Evolutionary conservation across 2,113 vertebrate genomes (phyloP).

Genomic region (Platichthys flesus): DNA sequence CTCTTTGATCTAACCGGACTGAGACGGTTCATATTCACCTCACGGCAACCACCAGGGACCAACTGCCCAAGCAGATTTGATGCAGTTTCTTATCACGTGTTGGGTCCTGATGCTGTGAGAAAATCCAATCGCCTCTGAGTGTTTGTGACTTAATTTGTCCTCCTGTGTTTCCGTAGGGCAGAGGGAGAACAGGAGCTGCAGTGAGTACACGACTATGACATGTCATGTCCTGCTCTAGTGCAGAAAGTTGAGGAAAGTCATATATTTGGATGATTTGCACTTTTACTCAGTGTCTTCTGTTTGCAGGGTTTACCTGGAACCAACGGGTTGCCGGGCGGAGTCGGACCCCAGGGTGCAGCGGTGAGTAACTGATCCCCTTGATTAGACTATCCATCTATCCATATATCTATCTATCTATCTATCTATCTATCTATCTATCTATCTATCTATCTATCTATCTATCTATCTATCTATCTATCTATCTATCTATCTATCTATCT

Average conservation of each 20-base stretch:
- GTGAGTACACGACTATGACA: constrained; percentile 83
- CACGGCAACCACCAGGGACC: background rate
- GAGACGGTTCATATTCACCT: too few relatives aligned
- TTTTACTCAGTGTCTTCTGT: constrained; percentile 25
- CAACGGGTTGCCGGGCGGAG: constrained; percentile 90
- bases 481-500: too few relatives aligned
- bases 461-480: too few relatives aligned
- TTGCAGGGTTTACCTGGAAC: constrained; percentile 91
- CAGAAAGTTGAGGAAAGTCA: background rate
- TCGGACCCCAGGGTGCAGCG: constrained; percentile 87
- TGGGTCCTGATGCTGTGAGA: background rate
- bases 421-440: too few relatives aligned
- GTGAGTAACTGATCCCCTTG: constrained; percentile 82
- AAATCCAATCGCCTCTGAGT: constrained; percentile 27
- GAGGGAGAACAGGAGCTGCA: constrained; percentile 92
- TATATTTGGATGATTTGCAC: background rate
- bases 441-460: too few relatives aligned
- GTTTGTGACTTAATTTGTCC: constrained; percentile 70
- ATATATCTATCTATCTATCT: too few relatives aligned
- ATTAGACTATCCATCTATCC: background rate
- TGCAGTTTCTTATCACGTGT: background rate
- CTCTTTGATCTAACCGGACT: background rate
- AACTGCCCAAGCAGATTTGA: background rate
- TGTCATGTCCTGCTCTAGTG: background rate
- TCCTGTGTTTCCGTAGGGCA: constrained; percentile 87